phyloP scores from a whole-genome alignment of 1,140 invertebrate species.

The Ceratosolen solmsi region DNA sequence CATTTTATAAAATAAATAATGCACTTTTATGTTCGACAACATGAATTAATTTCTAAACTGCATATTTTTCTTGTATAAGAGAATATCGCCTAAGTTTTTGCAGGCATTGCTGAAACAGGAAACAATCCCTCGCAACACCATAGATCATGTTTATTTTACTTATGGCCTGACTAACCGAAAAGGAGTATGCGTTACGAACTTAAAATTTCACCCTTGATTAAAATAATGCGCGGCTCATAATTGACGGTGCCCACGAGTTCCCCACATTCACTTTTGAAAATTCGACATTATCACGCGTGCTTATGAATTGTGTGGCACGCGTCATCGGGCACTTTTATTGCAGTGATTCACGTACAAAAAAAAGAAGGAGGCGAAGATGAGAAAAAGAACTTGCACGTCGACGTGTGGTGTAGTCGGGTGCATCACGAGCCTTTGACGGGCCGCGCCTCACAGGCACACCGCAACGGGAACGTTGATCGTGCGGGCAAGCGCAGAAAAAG shows the following conservation, averaged over 20 bases:
- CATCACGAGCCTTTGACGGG: background rate
- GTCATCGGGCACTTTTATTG: constrained; percentile 14
- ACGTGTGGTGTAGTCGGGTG: background rate
- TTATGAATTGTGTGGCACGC: background rate
- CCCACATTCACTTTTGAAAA: background rate
- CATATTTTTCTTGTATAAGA: no score
- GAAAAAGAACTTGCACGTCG: background rate
- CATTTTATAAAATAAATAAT: no score
- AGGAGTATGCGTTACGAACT: no score
- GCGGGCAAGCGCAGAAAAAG: background rate
- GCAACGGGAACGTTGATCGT: background rate
- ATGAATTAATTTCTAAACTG: no score
- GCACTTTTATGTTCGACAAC: no score
- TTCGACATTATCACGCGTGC: no score
- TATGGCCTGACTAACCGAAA: no score
- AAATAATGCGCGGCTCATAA: background rate
- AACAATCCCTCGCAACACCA: no score
- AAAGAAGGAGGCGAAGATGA: background rate
- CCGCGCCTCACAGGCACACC: background rate
- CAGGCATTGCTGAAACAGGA: no score
- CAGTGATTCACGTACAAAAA: background rate
- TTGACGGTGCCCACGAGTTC: background rate
- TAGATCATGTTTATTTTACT: no score
- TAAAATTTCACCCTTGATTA: no score
- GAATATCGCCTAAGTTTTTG: no score